Evolutionary conservation across 2,113 vertebrate species (phyloP).

Genomic region (Zapornia atra): DNA sequence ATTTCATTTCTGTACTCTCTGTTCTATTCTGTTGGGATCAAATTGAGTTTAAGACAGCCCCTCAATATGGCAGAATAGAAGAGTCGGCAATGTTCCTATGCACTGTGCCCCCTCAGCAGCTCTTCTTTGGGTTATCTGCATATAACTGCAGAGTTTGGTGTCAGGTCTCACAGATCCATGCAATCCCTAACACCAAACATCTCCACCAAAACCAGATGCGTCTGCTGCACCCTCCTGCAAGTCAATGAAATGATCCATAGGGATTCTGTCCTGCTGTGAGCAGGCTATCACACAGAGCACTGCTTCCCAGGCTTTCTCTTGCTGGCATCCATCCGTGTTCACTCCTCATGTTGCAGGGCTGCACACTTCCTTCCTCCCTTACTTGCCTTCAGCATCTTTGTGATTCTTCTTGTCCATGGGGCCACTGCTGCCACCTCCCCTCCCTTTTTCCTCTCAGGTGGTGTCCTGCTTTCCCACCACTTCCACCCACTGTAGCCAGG

Average conservation of each 20-base stretch:
- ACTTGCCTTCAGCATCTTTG: not conserved
- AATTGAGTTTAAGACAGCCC: not conserved
- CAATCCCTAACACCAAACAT: not conserved
- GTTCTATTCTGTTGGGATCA: not conserved
- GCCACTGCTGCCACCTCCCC: not conserved
- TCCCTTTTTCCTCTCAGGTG: not conserved
- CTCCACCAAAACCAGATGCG: not conserved
- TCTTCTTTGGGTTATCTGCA: not conserved
- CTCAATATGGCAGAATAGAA: not conserved
- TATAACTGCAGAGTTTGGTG: not conserved
- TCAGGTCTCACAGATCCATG: not conserved
- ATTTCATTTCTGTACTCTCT: not conserved
- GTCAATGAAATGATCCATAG: not conserved
- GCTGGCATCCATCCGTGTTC: accelerated
- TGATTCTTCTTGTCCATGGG: not conserved
- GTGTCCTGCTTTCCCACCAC: not conserved
- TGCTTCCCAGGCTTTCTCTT: not conserved
- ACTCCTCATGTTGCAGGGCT: not conserved
- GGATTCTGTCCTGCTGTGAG: accelerated
- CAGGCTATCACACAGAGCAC: not conserved
- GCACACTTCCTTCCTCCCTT: not conserved
- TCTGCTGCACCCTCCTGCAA: not conserved
- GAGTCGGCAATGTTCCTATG: not conserved
- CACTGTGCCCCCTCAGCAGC: not conserved
- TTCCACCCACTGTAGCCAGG: not conserved